A percentile compares a stretch with the other conserved stretches of the same genome.
These are phyloP conservation scores for Ganaspis brasiliensis DNA, from an alignment of 2,888 invertebrate genomes.

Conservation along the genomic window DNA sequence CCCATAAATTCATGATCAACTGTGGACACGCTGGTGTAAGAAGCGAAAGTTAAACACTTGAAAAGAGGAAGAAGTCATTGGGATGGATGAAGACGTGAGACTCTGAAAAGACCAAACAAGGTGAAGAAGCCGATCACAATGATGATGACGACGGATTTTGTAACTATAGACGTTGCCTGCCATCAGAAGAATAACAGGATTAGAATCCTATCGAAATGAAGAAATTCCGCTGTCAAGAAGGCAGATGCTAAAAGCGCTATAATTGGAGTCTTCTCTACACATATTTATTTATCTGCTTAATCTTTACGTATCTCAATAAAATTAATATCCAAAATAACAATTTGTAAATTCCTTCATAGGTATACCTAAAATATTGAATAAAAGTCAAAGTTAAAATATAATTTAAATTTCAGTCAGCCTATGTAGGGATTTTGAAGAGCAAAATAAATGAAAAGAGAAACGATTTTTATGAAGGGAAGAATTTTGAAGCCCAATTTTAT, in stretches of 20 bases:
- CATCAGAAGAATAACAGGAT: conserved; percentile 39
- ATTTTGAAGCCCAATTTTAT: too few relatives aligned
- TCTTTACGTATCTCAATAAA: not conserved
- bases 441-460: too few relatives aligned
- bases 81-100: conserved; percentile 41
- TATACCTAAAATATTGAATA: too few relatives aligned
- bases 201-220: conserved; percentile 36
- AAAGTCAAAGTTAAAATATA: too few relatives aligned
- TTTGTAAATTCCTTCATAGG: too few relatives aligned
- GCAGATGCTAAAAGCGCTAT: conserved; percentile 15
- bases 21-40: conserved; percentile 10
- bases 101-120: conserved; percentile 42
- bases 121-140: conserved; percentile 43
- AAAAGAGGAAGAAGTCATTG: conserved; percentile 37
- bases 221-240: conserved; percentile 29
- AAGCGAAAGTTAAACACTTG: conserved; percentile 25
- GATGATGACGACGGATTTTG: conserved; percentile 42
- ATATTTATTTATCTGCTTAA: not conserved
- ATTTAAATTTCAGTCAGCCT: too few relatives aligned
- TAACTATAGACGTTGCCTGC: conserved; percentile 10
- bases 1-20: conserved; percentile 24
- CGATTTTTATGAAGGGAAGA: too few relatives aligned
- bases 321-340: not conserved
- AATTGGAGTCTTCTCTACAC: conserved; percentile 5
- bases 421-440: too few relatives aligned